Conservation (phyloP, 2,888 invertebrate genomes). For the Machimus rusticus region DNA sequence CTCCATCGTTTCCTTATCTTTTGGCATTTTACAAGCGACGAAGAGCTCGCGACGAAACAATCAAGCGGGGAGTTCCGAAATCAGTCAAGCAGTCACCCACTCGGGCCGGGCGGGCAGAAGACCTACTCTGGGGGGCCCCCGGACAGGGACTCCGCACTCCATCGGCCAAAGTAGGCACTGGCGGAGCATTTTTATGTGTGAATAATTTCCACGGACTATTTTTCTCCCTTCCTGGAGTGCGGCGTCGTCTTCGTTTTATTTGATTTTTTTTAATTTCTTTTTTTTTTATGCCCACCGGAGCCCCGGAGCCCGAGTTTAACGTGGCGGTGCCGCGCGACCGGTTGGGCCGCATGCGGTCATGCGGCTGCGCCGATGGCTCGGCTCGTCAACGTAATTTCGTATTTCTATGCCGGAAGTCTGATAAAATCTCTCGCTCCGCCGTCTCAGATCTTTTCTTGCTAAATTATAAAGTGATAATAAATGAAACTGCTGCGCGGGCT, state of each 20-base stretch:
- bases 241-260: not conserved
- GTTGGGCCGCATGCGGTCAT: not conserved
- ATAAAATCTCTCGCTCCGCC: conserved; percentile 38
- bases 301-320: not conserved
- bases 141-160: not conserved
- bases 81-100: conserved; percentile 48
- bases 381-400: conserved; percentile 40
- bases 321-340: not conserved
- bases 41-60: conserved; percentile 19
- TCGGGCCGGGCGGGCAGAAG: conserved; percentile 28
- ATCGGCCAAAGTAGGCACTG: conserved; percentile 41
- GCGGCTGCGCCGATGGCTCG: not conserved
- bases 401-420: conserved; percentile 46
- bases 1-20: not conserved
- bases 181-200: conserved; percentile 47
- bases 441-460: conserved; percentile 24
- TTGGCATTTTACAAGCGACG: conserved; percentile 5
- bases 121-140: not conserved
- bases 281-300: not conserved
- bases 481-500: conserved; percentile 9
- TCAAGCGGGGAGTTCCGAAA: conserved; percentile 39
- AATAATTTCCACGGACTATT: conserved; percentile 49
- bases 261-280: not conserved
- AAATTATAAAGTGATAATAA: conserved; percentile 45
- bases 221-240: conserved; percentile 31